phyloP scores from a whole-genome alignment of 2,797 vertebrate genomes.

The Smutsia temminckii region DNA sequence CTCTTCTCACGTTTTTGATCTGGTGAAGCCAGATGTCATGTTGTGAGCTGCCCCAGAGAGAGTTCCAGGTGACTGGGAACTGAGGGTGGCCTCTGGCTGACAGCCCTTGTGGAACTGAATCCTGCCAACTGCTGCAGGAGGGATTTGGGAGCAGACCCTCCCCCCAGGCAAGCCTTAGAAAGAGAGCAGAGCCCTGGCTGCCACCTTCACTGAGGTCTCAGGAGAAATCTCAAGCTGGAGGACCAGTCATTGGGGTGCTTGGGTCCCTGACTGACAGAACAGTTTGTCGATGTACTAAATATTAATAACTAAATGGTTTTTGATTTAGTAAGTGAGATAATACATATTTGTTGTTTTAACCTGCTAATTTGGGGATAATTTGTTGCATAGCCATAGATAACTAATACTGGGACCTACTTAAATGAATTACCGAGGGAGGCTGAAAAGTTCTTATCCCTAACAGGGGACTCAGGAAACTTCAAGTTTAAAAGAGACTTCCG shows the following conservation, averaged over 20 bases:
- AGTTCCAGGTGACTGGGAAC: fast-evolving
- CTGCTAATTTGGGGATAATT: background rate
- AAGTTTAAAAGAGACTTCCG: background rate
- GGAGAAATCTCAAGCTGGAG: background rate
- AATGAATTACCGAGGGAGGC: background rate
- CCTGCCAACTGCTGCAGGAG: fast-evolving
- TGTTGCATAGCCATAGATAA: background rate
- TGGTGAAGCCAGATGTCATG: background rate
- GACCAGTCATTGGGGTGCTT: fast-evolving
- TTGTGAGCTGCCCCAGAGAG: background rate
- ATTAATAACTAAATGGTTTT: background rate
- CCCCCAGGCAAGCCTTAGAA: background rate
- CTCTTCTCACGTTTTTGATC: background rate
- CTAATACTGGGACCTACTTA: background rate
- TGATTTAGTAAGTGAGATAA: background rate
- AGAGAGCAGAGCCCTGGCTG: background rate
- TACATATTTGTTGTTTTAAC: background rate
- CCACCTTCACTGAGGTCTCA: background rate
- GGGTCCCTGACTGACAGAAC: background rate
- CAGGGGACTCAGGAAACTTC: background rate
- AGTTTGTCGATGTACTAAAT: background rate
- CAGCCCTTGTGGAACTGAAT: background rate
- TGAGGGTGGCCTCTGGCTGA: background rate
- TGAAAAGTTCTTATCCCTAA: background rate
- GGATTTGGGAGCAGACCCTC: background rate